Evolutionary conservation across 1,140 invertebrate species (phyloP), one percentile per base, ranked within the genome.

Genomic region (Lordiphosa collinella): DNA sequence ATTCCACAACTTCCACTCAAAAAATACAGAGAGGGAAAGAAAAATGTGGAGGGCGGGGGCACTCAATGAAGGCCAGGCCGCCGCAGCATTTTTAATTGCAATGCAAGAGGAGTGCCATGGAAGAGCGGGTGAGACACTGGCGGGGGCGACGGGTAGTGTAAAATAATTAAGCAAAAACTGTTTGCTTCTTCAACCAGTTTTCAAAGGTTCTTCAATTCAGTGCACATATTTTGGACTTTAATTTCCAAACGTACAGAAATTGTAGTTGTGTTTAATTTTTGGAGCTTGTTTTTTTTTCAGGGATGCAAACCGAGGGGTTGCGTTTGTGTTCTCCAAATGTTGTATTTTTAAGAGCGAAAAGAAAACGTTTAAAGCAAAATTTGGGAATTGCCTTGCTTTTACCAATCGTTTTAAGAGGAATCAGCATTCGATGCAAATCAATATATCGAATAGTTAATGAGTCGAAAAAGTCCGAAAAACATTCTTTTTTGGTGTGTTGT

Each of bases 141-240:
- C 0, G 22, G 22, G 22, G 22, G 25, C 25, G 5, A 2, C 25
- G 25, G 25, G 25, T 29, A 29, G 25, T 29, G 25, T 82, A 76
- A 80, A 80, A 80, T 80, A 80, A 80, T 80, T 80, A 84, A 80
- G 78, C 66, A 64, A 82, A 82, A 76, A 29, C 25, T 29, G 25
- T 29, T 49, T 31, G 54, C 43, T 78, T 43, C 57, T 54, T 66
- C 50, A 61, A 43, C 11, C 44, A 38, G 49, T 36, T 38, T 61
- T 16, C 14, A 13, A 12, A 9, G n/a, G 18, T 10, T 55, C 53
- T 58, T 71, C 47, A 72, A 56, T 63, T 63, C 35, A 57, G 46
- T 55, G 11, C 60, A 68, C 46, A 61, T 68, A 62, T 53, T 59
- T 60, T 61, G 43, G 34, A 32, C 48, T 46, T 70, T 63, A 57